Conservation (phyloP, 2,797 vertebrate genomes). For the Garrulus glandarius region DNA sequence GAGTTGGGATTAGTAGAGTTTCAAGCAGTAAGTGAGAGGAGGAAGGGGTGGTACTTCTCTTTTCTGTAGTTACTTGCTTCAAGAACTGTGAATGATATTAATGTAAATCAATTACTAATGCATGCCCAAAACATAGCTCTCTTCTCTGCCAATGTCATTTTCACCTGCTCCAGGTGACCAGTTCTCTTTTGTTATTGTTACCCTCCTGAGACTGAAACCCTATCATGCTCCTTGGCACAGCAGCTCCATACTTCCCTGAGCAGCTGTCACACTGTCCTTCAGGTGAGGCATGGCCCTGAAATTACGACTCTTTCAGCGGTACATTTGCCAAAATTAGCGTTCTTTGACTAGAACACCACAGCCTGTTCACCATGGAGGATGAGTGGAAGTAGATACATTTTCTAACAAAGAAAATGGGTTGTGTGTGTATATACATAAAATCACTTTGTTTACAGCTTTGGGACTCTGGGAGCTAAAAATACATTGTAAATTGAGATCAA, state of each 20-base stretch:
- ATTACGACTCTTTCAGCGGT: neutral
- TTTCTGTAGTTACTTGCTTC: neutral
- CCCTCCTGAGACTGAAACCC: neutral
- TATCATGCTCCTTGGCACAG: neutral
- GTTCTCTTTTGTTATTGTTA: neutral
- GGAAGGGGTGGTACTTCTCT: neutral
- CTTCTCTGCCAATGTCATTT: neutral
- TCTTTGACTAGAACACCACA: neutral
- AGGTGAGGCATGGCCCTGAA: neutral
- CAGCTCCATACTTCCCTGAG: neutral
- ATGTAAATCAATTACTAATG: neutral
- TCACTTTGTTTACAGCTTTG: neutral
- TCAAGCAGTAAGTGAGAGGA: neutral
- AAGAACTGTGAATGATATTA: neutral
- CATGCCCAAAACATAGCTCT: neutral
- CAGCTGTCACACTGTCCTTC: neutral
- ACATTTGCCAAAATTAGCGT: rapidly evolving
- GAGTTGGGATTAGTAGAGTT: neutral
- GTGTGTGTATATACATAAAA: neutral
- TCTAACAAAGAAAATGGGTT: neutral
- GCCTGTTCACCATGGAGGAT: neutral
- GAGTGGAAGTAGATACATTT: neutral
- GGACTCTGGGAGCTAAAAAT: neutral
- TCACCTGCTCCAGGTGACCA: neutral
- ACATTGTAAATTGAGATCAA: neutral